These are phyloP conservation scores for Acanthurus tractus DNA, from an alignment of 2,797 vertebrate genomes.

Conservation along the genomic window DNA sequence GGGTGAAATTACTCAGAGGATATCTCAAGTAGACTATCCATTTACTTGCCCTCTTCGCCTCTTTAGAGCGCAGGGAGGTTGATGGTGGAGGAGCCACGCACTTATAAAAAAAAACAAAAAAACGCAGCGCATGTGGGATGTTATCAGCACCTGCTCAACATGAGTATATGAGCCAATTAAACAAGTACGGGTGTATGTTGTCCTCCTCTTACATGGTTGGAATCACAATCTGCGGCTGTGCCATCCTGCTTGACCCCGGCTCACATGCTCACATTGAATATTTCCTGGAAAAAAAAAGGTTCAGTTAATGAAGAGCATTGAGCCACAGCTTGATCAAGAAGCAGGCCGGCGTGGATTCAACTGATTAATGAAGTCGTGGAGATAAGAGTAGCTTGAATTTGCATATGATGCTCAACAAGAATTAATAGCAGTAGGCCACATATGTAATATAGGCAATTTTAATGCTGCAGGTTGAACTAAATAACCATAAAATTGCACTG, in stretches of 20 bases:
- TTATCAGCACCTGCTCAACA: constrained; percentile 76
- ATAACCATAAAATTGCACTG: too few species aligned
- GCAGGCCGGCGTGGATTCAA: constrained; percentile 64
- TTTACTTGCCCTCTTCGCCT: constrained; percentile 59
- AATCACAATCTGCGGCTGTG: constrained; percentile 57
- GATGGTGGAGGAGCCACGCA: constrained; percentile 40
- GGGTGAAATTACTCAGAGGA: constrained; percentile 72
- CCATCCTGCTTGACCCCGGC: constrained; percentile 68
- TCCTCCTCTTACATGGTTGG: constrained; percentile 67
- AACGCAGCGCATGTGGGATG: constrained; percentile 53
- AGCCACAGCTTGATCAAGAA: constrained; percentile 57
- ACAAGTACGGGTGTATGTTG: constrained; percentile 63
- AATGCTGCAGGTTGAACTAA: constrained; percentile 26
- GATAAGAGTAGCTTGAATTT: constrained; percentile 64
- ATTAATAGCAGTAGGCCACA: constrained; percentile 55
- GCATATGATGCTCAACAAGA: constrained; percentile 60
- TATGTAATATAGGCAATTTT: constrained; percentile 33
- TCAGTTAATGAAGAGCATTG: constrained; percentile 68
- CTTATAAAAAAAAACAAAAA: constrained; percentile 49
- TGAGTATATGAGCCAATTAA: constrained; percentile 76
- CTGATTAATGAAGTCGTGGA: constrained; percentile 73
- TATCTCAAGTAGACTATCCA: constrained; percentile 69
- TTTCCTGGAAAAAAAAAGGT: constrained; percentile 51
- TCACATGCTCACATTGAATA: constrained; percentile 51
- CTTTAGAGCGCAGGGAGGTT: constrained; percentile 16